These are phyloP conservation scores for Penaeus indicus DNA, from an alignment of 1,140 invertebrate genomes.

Conservation along the genomic window DNA sequence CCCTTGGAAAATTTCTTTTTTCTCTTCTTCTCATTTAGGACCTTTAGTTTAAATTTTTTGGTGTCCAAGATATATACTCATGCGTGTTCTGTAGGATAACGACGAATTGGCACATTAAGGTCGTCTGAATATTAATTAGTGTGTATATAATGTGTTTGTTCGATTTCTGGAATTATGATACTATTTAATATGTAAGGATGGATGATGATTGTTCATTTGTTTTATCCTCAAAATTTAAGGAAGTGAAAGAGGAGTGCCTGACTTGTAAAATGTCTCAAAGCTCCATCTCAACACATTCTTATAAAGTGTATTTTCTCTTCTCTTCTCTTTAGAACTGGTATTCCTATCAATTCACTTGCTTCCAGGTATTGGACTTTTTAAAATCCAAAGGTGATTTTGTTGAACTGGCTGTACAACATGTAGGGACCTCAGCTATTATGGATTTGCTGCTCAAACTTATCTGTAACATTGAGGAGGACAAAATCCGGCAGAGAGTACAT, in stretches of 20 bases:
- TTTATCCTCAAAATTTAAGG: not conserved
- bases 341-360: conserved; percentile 89
- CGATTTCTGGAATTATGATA: no score
- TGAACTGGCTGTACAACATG: conserved; percentile 85
- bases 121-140: no score
- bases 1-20: no score
- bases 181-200: not conserved
- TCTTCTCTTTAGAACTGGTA: conserved; percentile 83
- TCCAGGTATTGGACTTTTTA: conserved; percentile 92
- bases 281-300: conserved; percentile 56
- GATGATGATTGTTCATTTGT: not conserved
- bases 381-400: conserved; percentile 89
- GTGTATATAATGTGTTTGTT: not conserved
- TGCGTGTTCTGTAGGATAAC: no score
- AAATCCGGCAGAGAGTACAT: conserved; percentile 84
- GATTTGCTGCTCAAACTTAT: conserved; percentile 91
- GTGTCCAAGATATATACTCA: no score
- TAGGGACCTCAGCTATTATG: conserved; percentile 95
- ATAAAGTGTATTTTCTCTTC: conserved; percentile 67
- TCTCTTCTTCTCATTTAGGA: no score
- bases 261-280: conserved; percentile 48
- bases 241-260: conserved; percentile 54
- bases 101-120: no score
- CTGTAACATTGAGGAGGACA: conserved; percentile 84
- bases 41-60: no score